Evolutionary conservation across 2,797 vertebrate genomes (phyloP).

Genomic region (Siniperca obscura): DNA sequence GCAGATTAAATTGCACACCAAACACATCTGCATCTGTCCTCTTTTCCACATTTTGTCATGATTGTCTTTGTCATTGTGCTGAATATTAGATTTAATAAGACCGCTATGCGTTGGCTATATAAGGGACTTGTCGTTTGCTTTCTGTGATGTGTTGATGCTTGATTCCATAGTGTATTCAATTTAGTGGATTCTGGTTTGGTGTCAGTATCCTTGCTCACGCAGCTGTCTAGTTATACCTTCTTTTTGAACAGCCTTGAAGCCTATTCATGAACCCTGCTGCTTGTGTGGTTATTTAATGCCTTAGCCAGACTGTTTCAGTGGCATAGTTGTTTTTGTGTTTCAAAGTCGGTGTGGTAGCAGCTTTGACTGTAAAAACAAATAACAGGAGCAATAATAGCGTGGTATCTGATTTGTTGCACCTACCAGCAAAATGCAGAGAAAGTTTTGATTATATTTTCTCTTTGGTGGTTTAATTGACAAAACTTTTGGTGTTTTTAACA

Average conservation of each 20-base stretch:
- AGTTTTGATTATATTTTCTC: conserved; percentile 27
- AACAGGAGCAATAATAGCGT: not conserved
- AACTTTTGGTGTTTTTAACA: conserved; percentile 42
- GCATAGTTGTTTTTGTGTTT: conserved; percentile 25
- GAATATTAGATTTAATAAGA: conserved; percentile 29
- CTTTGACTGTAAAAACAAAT: conserved; percentile 20
- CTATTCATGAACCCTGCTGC: conserved; percentile 7
- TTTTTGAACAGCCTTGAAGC: conserved; percentile 21
- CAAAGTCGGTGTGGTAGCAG: conserved; percentile 7
- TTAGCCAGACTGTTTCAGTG: conserved; percentile 12
- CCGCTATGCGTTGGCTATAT: not conserved
- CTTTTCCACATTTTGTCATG: conserved; percentile 13
- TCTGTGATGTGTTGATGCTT: conserved; percentile 15
- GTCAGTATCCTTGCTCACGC: not conserved
- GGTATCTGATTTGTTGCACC: conserved; percentile 18
- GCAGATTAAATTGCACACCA: conserved; percentile 39
- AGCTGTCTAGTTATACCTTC: not conserved
- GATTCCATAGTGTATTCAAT: conserved; percentile 12
- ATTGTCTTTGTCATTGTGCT: conserved; percentile 7
- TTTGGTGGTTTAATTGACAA: conserved; percentile 43
- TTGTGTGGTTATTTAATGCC: conserved; percentile 23
- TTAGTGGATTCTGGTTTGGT: conserved; percentile 8
- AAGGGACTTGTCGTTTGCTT: not conserved
- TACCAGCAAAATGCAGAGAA: conserved; percentile 1
- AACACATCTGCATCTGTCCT: conserved; percentile 32